Conservation (phyloP, 2,113 vertebrate species). For the Hippocampus guttulatus region DNA sequence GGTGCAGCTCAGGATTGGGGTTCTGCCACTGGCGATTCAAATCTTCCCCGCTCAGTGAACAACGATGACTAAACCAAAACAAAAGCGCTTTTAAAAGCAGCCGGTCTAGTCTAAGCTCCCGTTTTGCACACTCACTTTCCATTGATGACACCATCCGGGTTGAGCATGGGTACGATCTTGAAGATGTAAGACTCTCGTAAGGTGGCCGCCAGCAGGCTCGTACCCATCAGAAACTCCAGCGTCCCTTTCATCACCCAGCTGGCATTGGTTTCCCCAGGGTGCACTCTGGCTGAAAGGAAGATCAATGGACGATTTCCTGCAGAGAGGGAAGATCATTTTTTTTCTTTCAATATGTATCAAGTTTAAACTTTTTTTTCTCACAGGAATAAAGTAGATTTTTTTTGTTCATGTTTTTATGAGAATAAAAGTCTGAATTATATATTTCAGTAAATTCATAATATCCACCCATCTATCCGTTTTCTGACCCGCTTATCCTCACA, state of each 20-base stretch:
- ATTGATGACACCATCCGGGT: conserved; percentile 97
- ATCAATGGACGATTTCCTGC: conserved; percentile 91
- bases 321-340: neutral
- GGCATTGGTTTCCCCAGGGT: conserved; percentile 96
- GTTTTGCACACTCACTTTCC: conserved; percentile 82
- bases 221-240: conserved; percentile 93
- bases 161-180: conserved; percentile 98
- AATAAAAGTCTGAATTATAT: too few relatives aligned
- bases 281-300: conserved; percentile 93
- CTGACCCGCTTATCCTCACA: too few relatives aligned
- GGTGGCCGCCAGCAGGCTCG: conserved; percentile 80
- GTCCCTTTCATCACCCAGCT: conserved; percentile 99
- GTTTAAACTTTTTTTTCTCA: too few relatives aligned
- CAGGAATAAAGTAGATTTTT: too few relatives aligned
- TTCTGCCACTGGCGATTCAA: conserved; percentile 97
- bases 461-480: too few relatives aligned
- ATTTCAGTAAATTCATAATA: too few relatives aligned
- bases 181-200: conserved; percentile 94
- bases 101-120: neutral
- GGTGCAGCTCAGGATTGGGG: conserved; percentile 90
- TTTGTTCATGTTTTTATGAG: too few relatives aligned
- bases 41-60: conserved; percentile 97
- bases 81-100: conserved; percentile 2
- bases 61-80: conserved; percentile 81
- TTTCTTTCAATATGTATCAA: neutral